These are phyloP conservation scores for Pammene aurita DNA, from an alignment of 2,888 invertebrate species.

Conservation along the genomic window DNA sequence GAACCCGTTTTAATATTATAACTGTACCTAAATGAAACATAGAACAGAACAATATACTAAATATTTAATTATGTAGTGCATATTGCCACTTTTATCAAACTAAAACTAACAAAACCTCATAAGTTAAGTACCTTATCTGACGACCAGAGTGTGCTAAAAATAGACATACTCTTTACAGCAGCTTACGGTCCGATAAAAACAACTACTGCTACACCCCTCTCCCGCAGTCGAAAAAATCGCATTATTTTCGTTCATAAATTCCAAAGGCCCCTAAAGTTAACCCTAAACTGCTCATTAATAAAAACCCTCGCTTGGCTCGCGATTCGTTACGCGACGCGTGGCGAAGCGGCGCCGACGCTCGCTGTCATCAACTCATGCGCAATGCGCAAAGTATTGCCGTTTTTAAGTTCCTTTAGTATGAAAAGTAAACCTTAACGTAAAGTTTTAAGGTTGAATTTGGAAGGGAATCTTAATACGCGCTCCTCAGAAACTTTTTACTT, in stretches of 20 bases:
- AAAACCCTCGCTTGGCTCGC: constrained; percentile 67
- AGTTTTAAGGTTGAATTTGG: not conserved
- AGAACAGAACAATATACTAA: too few relatives aligned
- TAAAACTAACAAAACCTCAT: too few relatives aligned
- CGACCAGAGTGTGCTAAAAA: too few relatives aligned
- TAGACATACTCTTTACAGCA: too few relatives aligned
- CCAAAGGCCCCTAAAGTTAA: constrained; percentile 16
- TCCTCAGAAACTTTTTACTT: too few relatives aligned
- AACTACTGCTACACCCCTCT: not conserved
- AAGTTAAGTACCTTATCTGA: too few relatives aligned
- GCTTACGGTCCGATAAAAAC: too few relatives aligned
- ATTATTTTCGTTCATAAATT: constrained; percentile 3
- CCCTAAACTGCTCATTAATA: constrained; percentile 40
- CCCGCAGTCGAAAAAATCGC: not conserved
- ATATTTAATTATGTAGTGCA: too few relatives aligned
- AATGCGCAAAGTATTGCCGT: not conserved
- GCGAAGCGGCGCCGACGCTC: constrained; percentile 69
- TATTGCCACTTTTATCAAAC: too few relatives aligned
- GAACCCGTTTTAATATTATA: too few relatives aligned
- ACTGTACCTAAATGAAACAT: too few relatives aligned
- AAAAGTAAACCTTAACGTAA: not conserved
- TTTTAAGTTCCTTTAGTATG: not conserved
- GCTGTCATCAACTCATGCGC: constrained; percentile 69
- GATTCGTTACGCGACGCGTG: constrained; percentile 73
- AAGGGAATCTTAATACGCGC: not conserved